Evolutionary conservation across 2,113 vertebrate genomes (phyloP).

Genomic region (Peromyscus californicus): DNA sequence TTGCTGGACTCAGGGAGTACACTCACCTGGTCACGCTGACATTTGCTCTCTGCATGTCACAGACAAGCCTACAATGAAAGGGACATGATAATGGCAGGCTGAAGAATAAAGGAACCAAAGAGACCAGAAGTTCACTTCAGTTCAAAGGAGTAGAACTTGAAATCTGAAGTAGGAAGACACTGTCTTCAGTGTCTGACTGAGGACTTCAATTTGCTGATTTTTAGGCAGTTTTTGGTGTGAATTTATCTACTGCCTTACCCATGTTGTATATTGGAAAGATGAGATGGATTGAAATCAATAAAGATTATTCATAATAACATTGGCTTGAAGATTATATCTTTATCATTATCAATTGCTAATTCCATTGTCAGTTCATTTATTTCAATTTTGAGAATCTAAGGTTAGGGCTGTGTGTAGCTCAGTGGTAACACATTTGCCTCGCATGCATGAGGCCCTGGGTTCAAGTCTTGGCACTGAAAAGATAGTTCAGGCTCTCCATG

Average conservation of each 20-base stretch:
- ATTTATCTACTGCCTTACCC: background rate
- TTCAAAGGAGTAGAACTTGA: background rate
- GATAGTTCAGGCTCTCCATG: background rate
- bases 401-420: background rate
- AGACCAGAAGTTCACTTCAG: background rate
- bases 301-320: background rate
- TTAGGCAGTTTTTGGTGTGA: background rate
- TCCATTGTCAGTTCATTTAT: background rate
- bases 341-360: background rate
- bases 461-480: background rate
- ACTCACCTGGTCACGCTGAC: background rate
- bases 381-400: background rate
- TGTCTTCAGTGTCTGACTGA: background rate
- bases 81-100: fast-evolving
- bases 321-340: background rate
- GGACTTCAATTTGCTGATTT: fast-evolving
- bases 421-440: background rate
- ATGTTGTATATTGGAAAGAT: background rate
- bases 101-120: background rate
- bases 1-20: background rate
- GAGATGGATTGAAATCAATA: background rate
- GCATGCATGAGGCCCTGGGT: too few species aligned
- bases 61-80: too few species aligned
- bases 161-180: background rate
- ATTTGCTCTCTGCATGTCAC: background rate